Conservation (phyloP, 2,113 vertebrate species). For the Zosterops borbonicus region DNA sequence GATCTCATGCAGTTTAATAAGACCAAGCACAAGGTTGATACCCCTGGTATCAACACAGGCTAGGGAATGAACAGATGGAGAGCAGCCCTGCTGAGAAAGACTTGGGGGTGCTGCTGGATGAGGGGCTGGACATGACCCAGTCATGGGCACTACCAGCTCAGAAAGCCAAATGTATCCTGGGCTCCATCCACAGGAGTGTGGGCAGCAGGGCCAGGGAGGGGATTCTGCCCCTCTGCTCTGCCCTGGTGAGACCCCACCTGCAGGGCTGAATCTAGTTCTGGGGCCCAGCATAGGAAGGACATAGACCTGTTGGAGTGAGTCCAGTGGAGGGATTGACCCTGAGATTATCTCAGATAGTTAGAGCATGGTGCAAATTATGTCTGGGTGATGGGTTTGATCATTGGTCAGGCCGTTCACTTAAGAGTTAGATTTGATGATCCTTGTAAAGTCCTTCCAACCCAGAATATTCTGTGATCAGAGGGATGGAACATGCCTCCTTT, state of each 20-base stretch:
- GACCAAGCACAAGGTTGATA: not conserved
- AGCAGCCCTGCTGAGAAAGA: not conserved
- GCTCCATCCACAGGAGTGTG: fast-evolving
- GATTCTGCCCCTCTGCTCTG: not conserved
- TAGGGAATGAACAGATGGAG: not conserved
- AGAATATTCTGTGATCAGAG: not conserved
- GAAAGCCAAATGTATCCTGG: fast-evolving
- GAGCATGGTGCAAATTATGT: not conserved
- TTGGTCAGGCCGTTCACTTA: fast-evolving
- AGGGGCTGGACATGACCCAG: not conserved
- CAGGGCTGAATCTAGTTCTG: fast-evolving
- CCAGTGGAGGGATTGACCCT: not conserved
- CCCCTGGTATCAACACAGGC: not conserved
- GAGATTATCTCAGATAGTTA: not conserved
- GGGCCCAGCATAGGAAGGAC: not conserved
- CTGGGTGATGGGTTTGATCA: not conserved
- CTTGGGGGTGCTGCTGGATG: not conserved
- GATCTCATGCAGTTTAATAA: not conserved
- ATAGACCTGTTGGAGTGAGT: fast-evolving
- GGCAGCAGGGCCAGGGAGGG: fast-evolving
- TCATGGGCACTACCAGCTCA: fast-evolving
- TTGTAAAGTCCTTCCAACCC: not conserved
- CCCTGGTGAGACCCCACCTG: not conserved
- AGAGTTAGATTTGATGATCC: not conserved
- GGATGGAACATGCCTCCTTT: not conserved